A percentile compares a stretch with the other conserved stretches of the same genome.
These are phyloP conservation scores for Crocidura indochinensis DNA, from an alignment of 2,797 vertebrate genomes.

Conservation along the genomic window DNA sequence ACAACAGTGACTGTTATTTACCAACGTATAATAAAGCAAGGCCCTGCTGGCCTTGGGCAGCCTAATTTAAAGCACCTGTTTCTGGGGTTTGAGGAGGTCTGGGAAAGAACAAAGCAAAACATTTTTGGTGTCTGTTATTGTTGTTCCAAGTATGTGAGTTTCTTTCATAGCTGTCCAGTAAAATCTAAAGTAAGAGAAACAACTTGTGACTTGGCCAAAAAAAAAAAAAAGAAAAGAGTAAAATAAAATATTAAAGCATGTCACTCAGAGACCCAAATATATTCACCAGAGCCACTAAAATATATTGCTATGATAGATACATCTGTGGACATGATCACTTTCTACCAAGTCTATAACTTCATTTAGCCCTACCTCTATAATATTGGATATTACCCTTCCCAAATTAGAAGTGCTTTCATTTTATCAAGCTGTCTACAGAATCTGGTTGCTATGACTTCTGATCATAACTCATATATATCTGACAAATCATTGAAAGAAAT, in stretches of 20 bases:
- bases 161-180: conserved; percentile 53
- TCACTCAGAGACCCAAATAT: neutral
- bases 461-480: neutral
- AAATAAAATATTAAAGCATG: conserved; percentile 57
- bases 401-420: neutral
- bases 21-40: conserved; percentile 83
- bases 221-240: neutral
- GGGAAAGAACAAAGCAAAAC: conserved; percentile 74
- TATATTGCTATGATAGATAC: neutral
- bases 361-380: neutral
- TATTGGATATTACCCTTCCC: neutral
- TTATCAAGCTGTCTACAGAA: neutral
- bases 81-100: neutral
- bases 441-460: conserved; percentile 37
- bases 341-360: neutral
- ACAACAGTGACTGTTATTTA: conserved; percentile 88
- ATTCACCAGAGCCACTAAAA: neutral
- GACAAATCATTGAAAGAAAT: neutral
- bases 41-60: conserved; percentile 74
- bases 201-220: neutral
- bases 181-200: conserved; percentile 43
- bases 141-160: conserved; percentile 68
- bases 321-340: neutral
- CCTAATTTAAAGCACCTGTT: conserved; percentile 87
- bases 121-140: conserved; percentile 45